Base-by-base conservation (phyloP, 2,888 invertebrate species). In the Gastrophysa polygoni region DNA sequence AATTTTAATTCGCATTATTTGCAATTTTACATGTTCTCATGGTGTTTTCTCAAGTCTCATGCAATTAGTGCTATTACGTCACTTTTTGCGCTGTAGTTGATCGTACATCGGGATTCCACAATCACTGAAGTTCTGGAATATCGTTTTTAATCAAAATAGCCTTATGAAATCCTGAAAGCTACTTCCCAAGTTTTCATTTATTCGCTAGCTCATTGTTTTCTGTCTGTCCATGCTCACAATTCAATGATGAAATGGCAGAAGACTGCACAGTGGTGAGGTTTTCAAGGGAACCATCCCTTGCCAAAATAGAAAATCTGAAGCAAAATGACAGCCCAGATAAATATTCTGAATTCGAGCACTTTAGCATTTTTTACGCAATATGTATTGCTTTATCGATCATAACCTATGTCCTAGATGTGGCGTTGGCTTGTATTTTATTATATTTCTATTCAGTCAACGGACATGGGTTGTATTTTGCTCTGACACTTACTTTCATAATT, bases 401-500 rank as follows among this genome's bases (percentile, higher is more conserved):
- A 67, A 83, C 82, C 21, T 83, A 83, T 69, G 71, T 81, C 59
- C 68, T 80, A 66, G 83, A 83, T 75, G 74, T 83, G 60, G 76
- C 73, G 51, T 75, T 83, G 54, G 77, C 81, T 56, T 77, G 80
- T 64, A 77, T 80, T 71, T 74, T 83, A 63, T 75, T 83, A 47
- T 82, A 82, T 71, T 81, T 78, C 70, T 83, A 83, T 69, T 79
- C 77, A 11, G 64, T 74, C 47, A 70, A 80, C 64, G 80, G 79
- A 38, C 72, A 81, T 69, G 80, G 80, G 24, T 71, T 79, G 62
- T 83, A 83, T 78, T 85, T 85, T 74, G 81, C 81, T 18, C 75
- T 85, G 68, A 85, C 85, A n/a, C 74, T 84, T 57, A 79, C 82
- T 5, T 85, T 85, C 73, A 75, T 85, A 51, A 71, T 84, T 51